Conservation (phyloP, 2,888 invertebrate genomes). For the Mycalesis mineus region DNA sequence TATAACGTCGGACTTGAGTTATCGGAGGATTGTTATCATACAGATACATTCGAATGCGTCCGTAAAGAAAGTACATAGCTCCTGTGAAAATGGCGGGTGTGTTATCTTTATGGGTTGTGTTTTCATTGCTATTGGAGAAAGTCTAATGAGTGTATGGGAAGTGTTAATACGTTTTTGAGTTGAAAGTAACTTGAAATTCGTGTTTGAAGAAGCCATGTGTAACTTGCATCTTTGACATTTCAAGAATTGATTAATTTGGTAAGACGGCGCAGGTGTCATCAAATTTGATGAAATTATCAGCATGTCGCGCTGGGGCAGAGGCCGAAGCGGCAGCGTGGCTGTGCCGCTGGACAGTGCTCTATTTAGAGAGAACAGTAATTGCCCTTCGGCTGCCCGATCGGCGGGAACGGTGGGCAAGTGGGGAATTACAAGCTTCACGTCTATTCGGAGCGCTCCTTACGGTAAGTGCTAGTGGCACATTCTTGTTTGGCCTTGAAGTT, state of each 20-base stretch:
- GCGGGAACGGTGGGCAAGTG: slow-evolving; percentile 95
- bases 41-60: slow-evolving; percentile 48
- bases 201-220: slow-evolving; percentile 50
- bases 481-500: slow-evolving; percentile 30
- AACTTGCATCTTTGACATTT: slow-evolving; percentile 56
- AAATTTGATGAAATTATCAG: slow-evolving; percentile 74
- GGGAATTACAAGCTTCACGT: slow-evolving; percentile 96
- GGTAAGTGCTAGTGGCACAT: slow-evolving; percentile 69
- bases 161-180: slow-evolving; percentile 39
- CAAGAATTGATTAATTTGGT: slow-evolving; percentile 50
- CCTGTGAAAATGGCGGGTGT: slow-evolving; percentile 78
- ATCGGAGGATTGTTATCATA: slow-evolving; percentile 32
- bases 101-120: slow-evolving; percentile 74
- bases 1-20: slow-evolving; percentile 41
- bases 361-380: slow-evolving; percentile 87
- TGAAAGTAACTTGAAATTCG: slow-evolving; percentile 34
- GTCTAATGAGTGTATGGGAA: slow-evolving; percentile 45
- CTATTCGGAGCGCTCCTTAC: slow-evolving; percentile 87
- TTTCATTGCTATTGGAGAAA: slow-evolving; percentile 65
- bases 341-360: slow-evolving; percentile 81
- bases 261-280: slow-evolving; percentile 62
- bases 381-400: slow-evolving; percentile 91
- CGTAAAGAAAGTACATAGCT: slow-evolving; percentile 64
- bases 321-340: slow-evolving; percentile 79
- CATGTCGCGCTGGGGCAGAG: slow-evolving; percentile 83